Percentiles rank a stretch among this genome's conserved stretches.
These are phyloP conservation scores for Unio pictorum DNA, from an alignment of 2,888 invertebrate genomes.

Conservation along the genomic window DNA sequence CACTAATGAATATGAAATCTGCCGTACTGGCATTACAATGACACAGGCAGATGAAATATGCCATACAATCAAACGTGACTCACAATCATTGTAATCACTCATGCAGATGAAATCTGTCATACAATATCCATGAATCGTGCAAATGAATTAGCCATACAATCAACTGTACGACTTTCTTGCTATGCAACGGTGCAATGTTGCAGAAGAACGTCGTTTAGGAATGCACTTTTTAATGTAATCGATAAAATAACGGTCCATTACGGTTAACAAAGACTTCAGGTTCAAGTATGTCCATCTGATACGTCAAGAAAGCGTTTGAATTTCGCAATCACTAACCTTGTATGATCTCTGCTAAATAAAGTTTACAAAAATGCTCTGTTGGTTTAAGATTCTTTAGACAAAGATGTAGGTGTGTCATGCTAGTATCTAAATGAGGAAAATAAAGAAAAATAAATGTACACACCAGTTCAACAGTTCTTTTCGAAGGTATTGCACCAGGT, in stretches of 20 bases:
- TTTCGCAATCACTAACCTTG: too few relatives aligned
- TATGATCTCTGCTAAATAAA: too few relatives aligned
- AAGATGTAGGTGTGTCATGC: too few relatives aligned
- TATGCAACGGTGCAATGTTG: background rate
- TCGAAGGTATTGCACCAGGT: conserved; percentile 18
- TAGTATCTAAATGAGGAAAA: too few relatives aligned
- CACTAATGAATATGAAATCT: conserved; percentile 7
- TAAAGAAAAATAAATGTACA: too few relatives aligned
- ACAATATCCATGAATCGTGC: too few relatives aligned
- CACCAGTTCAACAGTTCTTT: conserved; percentile 26
- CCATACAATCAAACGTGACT: conserved; percentile 3
- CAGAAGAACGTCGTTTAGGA: background rate
- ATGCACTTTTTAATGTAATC: background rate
- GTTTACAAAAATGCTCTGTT: too few relatives aligned
- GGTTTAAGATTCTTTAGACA: too few relatives aligned
- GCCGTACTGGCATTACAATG: background rate
- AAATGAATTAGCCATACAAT: background rate
- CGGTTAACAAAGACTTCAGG: too few relatives aligned
- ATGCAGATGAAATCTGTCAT: too few relatives aligned
- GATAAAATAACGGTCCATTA: background rate
- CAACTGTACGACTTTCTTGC: background rate
- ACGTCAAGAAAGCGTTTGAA: too few relatives aligned
- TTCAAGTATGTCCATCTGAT: too few relatives aligned
- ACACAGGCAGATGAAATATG: background rate
- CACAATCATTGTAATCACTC: background rate